Base-by-base conservation (phyloP, 2,113 vertebrate species). In the Pimephales promelas region DNA sequence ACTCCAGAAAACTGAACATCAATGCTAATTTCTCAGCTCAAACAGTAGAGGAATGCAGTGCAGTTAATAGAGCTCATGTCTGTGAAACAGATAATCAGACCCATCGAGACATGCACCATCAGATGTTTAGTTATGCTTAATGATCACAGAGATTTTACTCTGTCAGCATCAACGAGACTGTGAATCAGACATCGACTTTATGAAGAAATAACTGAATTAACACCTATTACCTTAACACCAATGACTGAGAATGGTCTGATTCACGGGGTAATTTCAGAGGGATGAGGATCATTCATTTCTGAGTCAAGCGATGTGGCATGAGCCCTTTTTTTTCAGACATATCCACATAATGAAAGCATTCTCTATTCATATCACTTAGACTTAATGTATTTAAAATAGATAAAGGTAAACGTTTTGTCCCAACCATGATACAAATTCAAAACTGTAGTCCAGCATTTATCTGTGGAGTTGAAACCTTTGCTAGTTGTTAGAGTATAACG, bases 261-360 rank as follows among this genome's bases (percentile, higher is more conserved):
- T 72, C 43, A 72, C 43, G 8, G 49, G 16, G 28, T 49, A 52
- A 74, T 74, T 52, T 74, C 72, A 52, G 72, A 52, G 45, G 45
- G 45, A 59, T 45, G 62, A 81, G 18, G 36, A 79, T 49, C 26
- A 81, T 74, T 49, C 26, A 81, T 74, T 31, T 72, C 70, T 45
- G 70, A 47, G 70, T 73, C 70, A 47, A 49, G 40, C 3, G 24
- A 73, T 74, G 47, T 74, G 26, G 47, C 16, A 31, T 74, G 14
- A 74, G 45, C 8, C 24, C 52, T n/a, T 40, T 73, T 73, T 31
- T 74, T 16, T 52, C 47, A 74, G 72, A 74, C 45, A 31, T 52
- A 52, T 52, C 26, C 1, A 9, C 72, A 52, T 74, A 74, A 74
- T 74, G 26, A 52, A 74, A 54, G 47, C 26, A 10, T 18, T 74